Evolutionary conservation across 2,113 vertebrate genomes (phyloP), one percentile per base, ranked within the genome.

Genomic region (Phalacrocorax carbo): DNA sequence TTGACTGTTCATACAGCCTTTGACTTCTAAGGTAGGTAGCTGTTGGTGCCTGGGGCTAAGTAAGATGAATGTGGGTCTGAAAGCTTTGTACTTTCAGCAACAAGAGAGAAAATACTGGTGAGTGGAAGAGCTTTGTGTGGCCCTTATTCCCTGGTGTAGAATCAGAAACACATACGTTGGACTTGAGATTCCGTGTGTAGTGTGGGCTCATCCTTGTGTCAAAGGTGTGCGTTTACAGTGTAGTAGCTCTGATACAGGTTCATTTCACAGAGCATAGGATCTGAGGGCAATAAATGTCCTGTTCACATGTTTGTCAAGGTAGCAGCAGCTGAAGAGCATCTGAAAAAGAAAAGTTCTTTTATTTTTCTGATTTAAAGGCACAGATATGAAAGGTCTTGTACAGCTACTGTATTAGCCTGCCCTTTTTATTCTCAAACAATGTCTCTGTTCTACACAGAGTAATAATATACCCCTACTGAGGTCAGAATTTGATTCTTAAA

Each of bases 141-240:
- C 13, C n/a, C 61, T 73, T 64, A 44, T 34, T 65, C 25, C 11
- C 11, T 82, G 27, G 7, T 1, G 32, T 5, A 40, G 73, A 44
- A 19, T 27, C 18, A 34, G 46, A 21, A 73, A 38, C 1, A 3
- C 1, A 7, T 6, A 10, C 7, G 0, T 5, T 42, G 55, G 44
- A 4, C 36, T 51, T 65, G 54, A 69, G 26, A 18, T 22, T 5
- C 23, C 20, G 0, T 10, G 10, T 22, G 34, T 9, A 8, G 21
- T 68, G 38, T 26, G 65, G 25, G 18, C 15, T 76, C 42, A 15
- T 27, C 60, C 12, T 15, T 18, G 26, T 54, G 78, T 21, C 61
- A 91, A 27, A 78, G 61, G 30, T 26, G 19, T 42, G 21, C 4
- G 1, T 21, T 60, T 7, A 23, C 68, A 40, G 13, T 10, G 14